Evolutionary conservation across 2,797 vertebrate species (phyloP).

Genomic region (Parauchenoglanis punctatus): DNA sequence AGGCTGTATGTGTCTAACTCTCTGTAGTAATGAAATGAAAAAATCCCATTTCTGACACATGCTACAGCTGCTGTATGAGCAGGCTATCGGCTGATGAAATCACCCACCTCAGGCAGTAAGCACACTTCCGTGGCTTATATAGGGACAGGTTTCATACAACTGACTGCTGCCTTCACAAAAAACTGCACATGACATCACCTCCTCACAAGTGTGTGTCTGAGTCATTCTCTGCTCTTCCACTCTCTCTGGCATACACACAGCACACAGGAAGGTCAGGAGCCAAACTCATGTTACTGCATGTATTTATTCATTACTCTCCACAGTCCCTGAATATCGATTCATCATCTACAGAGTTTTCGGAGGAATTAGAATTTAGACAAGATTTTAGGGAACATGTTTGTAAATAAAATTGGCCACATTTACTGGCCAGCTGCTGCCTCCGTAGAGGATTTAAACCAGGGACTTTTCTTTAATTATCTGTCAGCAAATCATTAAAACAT

Average conservation of each 20-base stretch:
- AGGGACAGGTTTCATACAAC: slow-evolving; percentile 74
- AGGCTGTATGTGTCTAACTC: slow-evolving; percentile 20
- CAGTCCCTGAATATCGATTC: neutral
- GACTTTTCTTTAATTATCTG: slow-evolving; percentile 49
- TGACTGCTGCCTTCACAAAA: slow-evolving; percentile 68
- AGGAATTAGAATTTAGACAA: neutral
- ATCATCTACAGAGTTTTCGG: neutral
- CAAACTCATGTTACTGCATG: slow-evolving; percentile 2
- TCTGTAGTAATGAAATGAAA: slow-evolving; percentile 22
- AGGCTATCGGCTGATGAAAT: slow-evolving; percentile 54
- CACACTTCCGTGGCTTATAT: slow-evolving; percentile 44
- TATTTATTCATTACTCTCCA: neutral
- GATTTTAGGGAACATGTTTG: slow-evolving; percentile 3
- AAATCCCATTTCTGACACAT: slow-evolving; percentile 41
- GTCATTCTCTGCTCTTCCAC: slow-evolving; percentile 60
- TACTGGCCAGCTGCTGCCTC: slow-evolving; percentile 46
- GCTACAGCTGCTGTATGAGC: slow-evolving; percentile 51
- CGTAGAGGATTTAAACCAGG: slow-evolving; percentile 42
- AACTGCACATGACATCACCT: slow-evolving; percentile 76
- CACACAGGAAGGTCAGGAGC: slow-evolving; percentile 38
- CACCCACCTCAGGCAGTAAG: slow-evolving; percentile 49
- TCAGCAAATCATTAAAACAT: slow-evolving; percentile 50
- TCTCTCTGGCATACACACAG: slow-evolving; percentile 30
- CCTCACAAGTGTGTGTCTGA: slow-evolving; percentile 73
- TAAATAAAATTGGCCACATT: slow-evolving; percentile 25